phyloP scores from a whole-genome alignment of 2,888 invertebrate species.

The Andrena camellia region DNA sequence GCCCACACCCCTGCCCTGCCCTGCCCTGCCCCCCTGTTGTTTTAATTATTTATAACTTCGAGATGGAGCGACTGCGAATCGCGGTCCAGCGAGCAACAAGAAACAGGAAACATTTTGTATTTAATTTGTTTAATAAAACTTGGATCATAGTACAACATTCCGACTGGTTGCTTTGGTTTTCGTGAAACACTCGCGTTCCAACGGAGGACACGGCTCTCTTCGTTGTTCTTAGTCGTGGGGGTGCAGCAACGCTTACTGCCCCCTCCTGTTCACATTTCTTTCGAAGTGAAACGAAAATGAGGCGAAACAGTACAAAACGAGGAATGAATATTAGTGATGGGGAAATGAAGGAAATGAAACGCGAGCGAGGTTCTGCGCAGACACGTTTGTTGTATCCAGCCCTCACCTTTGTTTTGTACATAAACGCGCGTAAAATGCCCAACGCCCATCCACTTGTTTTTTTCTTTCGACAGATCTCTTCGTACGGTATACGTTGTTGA shows the following conservation, averaged over 20 bases:
- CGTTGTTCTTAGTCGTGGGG: too few species aligned
- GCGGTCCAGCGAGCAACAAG: conserved; percentile 59
- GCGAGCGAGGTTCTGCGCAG: conserved; percentile 14
- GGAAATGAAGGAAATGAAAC: not conserved
- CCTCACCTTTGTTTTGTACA: conserved; percentile 40
- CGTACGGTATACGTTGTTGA: conserved; percentile 33
- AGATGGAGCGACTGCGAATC: conserved; percentile 72
- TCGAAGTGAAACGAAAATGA: not conserved
- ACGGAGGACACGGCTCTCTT: not conserved
- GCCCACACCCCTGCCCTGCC: conserved; percentile 33
- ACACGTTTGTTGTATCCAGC: conserved; percentile 31
- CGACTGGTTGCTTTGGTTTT: conserved; percentile 44
- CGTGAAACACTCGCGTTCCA: conserved; percentile 8
- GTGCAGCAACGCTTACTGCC: too few species aligned
- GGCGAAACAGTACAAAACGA: conserved; percentile 18
- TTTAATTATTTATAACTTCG: conserved; percentile 81
- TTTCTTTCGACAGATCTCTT: conserved; percentile 38
- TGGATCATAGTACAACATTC: conserved; percentile 82
- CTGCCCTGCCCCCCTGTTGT: conserved; percentile 71
- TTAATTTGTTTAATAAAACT: conserved; percentile 84
- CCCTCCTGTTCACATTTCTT: not conserved
- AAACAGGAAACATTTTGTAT: conserved; percentile 80
- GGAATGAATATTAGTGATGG: not conserved
- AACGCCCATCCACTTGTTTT: conserved; percentile 33
- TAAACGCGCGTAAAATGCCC: conserved; percentile 29